Conservation (phyloP, 1,140 invertebrate genomes). For the Pteromalus puparum region DNA sequence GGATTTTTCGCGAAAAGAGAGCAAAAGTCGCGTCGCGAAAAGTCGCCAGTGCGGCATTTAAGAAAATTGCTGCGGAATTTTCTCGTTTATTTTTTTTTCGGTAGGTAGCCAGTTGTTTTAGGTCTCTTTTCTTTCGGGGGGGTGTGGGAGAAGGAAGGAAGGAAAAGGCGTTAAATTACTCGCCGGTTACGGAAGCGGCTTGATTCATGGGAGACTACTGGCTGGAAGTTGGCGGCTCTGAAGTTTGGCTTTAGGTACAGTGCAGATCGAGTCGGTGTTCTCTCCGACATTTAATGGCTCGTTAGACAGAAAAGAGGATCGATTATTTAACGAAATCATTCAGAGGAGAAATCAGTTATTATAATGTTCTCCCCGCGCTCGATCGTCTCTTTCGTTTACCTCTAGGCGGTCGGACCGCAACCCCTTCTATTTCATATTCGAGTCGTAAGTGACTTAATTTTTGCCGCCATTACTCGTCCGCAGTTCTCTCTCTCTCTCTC, state of each 20-base stretch:
- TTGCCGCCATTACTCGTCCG: not conserved
- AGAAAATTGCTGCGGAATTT: constrained; percentile 16
- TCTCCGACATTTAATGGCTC: not conserved
- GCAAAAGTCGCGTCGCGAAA: constrained; percentile 9
- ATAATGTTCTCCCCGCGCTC: not conserved
- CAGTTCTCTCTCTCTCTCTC: not conserved
- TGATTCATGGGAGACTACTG: not conserved
- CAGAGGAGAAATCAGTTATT: not conserved
- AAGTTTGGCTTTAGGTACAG: not conserved
- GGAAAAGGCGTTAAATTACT: constrained; percentile 22
- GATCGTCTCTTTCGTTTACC: constrained; percentile 7
- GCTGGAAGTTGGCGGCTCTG: not conserved
- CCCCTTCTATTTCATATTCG: constrained; percentile 21
- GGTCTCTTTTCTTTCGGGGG: not conserved
- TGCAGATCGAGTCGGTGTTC: not conserved
- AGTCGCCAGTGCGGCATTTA: constrained; percentile 11
- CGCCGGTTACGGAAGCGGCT: not conserved
- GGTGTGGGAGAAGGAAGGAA: no score
- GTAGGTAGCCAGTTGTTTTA: not conserved
- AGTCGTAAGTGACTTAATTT: not conserved
- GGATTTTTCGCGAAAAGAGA: constrained; percentile 1
- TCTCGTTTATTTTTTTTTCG: not conserved
- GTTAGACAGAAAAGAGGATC: not conserved
- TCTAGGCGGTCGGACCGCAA: not conserved
- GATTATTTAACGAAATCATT: not conserved